A percentile compares a stretch with the other conserved stretches of the same genome.
phyloP scores from a whole-genome alignment of 2,797 vertebrate species.

The Takifugu rubripes region DNA sequence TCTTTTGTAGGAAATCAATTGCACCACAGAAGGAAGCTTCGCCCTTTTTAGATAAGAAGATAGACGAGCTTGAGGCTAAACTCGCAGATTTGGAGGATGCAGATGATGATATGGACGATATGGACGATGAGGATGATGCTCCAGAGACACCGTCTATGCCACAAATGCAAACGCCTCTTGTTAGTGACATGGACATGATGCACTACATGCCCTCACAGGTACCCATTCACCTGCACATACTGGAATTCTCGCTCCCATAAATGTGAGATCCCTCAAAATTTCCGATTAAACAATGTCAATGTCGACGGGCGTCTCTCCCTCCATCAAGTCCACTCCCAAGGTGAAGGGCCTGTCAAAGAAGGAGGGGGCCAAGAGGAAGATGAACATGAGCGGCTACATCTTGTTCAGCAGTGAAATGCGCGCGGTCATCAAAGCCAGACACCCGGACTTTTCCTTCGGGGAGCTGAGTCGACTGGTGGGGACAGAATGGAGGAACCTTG shows the following conservation, averaged over 20 bases:
- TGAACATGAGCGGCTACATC: conserved; percentile 99
- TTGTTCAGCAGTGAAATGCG: conserved; percentile 99
- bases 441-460: conserved; percentile 97
- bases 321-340: conserved; percentile 90
- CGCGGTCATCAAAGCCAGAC: conserved; percentile 95
- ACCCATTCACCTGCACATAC: conserved; percentile 1
- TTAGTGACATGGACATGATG: conserved; percentile 87
- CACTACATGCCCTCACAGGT: conserved; percentile 93
- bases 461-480: conserved; percentile 97
- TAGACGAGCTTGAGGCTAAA: conserved; percentile 93
- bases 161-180: conserved; percentile 86
- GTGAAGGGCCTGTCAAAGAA: conserved; percentile 94
- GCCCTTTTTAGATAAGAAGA: conserved; percentile 94
- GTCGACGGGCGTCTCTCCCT: background rate
- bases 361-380: conserved; percentile 97
- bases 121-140: conserved; percentile 91
- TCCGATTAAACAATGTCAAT: too few relatives aligned
- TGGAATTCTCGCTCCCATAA: too few relatives aligned
- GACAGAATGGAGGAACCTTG: conserved; percentile 98
- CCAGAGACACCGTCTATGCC: conserved; percentile 85
- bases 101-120: conserved; percentile 92
- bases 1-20: conserved; percentile 83
- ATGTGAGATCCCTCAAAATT: too few relatives aligned
- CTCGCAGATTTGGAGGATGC: conserved; percentile 90
- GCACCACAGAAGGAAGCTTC: conserved; percentile 96